These are phyloP conservation scores for Tetropium fuscum DNA, from an alignment of 2,888 invertebrate genomes.

Conservation along the genomic window DNA sequence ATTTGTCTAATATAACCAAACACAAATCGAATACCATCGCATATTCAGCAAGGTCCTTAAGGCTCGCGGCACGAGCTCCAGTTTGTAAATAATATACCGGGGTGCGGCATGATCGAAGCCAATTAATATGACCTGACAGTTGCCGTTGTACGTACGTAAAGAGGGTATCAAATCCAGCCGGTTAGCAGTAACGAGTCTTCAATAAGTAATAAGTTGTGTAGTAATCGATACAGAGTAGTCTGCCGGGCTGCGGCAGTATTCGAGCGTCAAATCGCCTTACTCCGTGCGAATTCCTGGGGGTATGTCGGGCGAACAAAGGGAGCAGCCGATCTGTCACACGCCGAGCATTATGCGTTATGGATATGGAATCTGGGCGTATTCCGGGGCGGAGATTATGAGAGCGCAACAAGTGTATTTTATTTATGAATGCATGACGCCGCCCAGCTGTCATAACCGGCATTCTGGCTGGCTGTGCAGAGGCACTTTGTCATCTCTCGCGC, in stretches of 20 bases:
- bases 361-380: conserved; percentile 63
- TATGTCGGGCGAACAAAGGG: conserved; percentile 43
- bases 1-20: too few relatives aligned
- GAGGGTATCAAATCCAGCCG: conserved; percentile 45
- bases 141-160: conserved; percentile 37
- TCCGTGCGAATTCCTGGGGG: conserved; percentile 47
- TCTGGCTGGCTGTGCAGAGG: conserved; percentile 71
- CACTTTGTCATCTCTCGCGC: conserved; percentile 65
- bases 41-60: too few relatives aligned
- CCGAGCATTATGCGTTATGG: conserved; percentile 58
- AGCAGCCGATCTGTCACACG: conserved; percentile 19
- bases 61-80: too few relatives aligned
- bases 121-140: conserved; percentile 42
- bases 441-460: conserved; percentile 77
- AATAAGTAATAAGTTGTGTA: conserved; percentile 50
- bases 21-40: too few relatives aligned
- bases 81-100: too few relatives aligned
- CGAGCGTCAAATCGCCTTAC: conserved; percentile 50
- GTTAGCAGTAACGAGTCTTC: conserved; percentile 46
- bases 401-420: conserved; percentile 77
- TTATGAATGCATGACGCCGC: conserved; percentile 77
- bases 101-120: conserved; percentile 30
- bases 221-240: conserved; percentile 39
- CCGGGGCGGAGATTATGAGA: conserved; percentile 73
- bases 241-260: conserved; percentile 33